Percentiles rank a stretch among this genome's conserved stretches.
These are phyloP conservation scores for Nibea coibor DNA, from an alignment of 2,113 vertebrate species.

Conservation along the genomic window DNA sequence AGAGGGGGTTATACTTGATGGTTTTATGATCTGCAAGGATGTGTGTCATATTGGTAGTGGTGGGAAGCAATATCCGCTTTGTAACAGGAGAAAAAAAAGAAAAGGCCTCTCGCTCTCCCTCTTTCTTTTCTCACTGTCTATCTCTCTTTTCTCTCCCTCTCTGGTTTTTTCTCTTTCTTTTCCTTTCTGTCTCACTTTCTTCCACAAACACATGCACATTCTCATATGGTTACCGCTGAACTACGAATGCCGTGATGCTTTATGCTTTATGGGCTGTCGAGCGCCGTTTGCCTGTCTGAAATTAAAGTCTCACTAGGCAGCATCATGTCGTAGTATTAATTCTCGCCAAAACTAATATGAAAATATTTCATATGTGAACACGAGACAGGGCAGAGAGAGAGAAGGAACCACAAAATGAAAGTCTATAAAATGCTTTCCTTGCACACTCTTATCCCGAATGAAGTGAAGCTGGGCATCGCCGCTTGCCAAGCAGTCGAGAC, in stretches of 20 bases:
- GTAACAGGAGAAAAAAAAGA: constrained; percentile 50
- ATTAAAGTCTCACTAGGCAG: constrained; percentile 56
- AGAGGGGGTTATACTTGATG: constrained; percentile 39
- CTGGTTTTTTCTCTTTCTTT: constrained; percentile 27
- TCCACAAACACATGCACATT: constrained; percentile 41
- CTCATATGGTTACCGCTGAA: constrained; percentile 50
- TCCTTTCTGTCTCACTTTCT: constrained; percentile 48
- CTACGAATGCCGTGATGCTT: constrained; percentile 42
- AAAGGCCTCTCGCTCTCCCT: constrained; percentile 6
- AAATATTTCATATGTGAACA: constrained; percentile 57
- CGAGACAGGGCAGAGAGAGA: constrained; percentile 9
- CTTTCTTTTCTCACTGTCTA: constrained; percentile 3
- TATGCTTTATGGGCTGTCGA: constrained; percentile 65
- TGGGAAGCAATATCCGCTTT: constrained; percentile 64
- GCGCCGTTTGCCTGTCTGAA: constrained; percentile 59
- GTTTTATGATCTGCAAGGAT: constrained; percentile 64
- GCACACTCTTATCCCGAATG: constrained; percentile 68
- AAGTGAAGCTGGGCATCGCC: constrained; percentile 61
- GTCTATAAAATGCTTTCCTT: constrained; percentile 67
- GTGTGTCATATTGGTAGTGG: constrained; percentile 55
- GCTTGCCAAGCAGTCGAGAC: constrained; percentile 70
- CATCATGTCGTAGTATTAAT: constrained; percentile 57
- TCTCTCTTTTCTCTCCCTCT: constrained; percentile 15
- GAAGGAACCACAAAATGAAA: constrained; percentile 59
- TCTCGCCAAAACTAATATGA: constrained; percentile 72